Conservation (phyloP, 1,140 invertebrate genomes). For the Drosophila sp. region DNA sequence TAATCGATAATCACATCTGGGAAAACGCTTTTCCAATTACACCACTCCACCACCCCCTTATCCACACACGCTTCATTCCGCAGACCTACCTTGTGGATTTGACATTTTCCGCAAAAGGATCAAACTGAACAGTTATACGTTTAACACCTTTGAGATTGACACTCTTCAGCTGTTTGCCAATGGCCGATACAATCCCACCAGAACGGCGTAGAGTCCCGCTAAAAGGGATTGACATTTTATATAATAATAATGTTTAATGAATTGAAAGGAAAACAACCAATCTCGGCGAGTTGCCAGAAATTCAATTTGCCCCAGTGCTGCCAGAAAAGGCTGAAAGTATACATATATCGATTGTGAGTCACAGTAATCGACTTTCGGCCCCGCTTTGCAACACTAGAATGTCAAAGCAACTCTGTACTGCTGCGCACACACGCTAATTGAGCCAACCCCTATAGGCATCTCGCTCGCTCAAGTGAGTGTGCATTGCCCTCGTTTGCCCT, state of each 20-base stretch:
- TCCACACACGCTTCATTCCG: conserved; percentile 68
- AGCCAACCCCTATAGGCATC: conserved; percentile 28
- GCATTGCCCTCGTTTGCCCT: conserved; percentile 57
- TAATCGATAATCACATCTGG: conserved; percentile 64
- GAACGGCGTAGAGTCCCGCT: conserved; percentile 87
- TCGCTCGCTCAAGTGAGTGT: conserved; percentile 58
- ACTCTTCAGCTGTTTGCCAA: conserved; percentile 87
- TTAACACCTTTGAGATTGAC: conserved; percentile 92
- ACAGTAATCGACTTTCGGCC: not conserved
- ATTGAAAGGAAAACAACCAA: conserved; percentile 2
- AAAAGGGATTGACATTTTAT: conserved; percentile 87
- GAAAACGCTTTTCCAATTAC: conserved; percentile 70
- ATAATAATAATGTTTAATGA: conserved; percentile 27
- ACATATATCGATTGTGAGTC: conserved; percentile 13
- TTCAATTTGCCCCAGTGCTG: not conserved
- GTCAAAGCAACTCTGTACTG: conserved; percentile 21
- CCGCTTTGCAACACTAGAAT: conserved; percentile 2
- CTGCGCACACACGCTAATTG: conserved; percentile 13
- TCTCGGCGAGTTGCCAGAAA: conserved; percentile 1
- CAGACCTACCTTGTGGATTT: conserved; percentile 86
- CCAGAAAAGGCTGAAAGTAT: conserved; percentile 24
- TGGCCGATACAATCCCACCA: conserved; percentile 87
- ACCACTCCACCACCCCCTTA: not conserved
- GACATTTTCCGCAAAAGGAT: conserved; percentile 91
- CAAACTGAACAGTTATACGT: conserved; percentile 90